Evolutionary conservation across 2,113 vertebrate genomes (phyloP), one percentile per base, ranked within the genome.

Genomic region (Stigmatopora nigra): DNA sequence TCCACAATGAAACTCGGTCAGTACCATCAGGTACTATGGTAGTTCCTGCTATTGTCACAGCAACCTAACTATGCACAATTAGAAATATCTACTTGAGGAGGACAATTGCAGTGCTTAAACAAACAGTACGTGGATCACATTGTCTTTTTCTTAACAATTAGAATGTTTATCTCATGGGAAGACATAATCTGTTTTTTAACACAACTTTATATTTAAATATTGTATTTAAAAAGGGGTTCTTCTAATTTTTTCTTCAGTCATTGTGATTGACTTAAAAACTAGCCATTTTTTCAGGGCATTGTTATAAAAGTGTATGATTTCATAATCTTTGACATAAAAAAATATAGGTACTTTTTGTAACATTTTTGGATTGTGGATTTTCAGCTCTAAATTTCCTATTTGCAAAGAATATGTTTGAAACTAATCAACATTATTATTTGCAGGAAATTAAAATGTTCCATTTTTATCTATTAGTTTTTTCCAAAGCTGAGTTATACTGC

Each of bases 1-100:
- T 89, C 51, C 92, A 94, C 81, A 87, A 77, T 61, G 89, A 93
- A 10, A 80, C 78, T 52, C 84, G 47, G 2, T n/a, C n/a, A n/a
- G 61, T 85, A 0, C 52, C 64, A 3, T 61, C 75, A 0, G 76
- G 46, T 60, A 78, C 73, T 61, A 74, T 85, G 60, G 70, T n/a
- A 14, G 84, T 87, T 56, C 88, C 84, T 0, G 87, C 71, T 4
- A 72, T 86, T 1, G 71, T 88, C 72, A 83, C 81, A 0, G 83
- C 84, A 25, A 89, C 91, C 10, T 94, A 95, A 88, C 64, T 46
- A 12, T 31, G 55, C 64, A 61, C 35, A 12, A 49, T 22, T 36
- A n/a, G 46, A 25, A 64, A 15, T 62, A 67, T 78, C 20, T 65
- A 67, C 72, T 46, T 55, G 65, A 72, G 70, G 71, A 67, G 76